phyloP scores from a whole-genome alignment of 2,113 vertebrate species.

The Opisthocomus hoazin region DNA sequence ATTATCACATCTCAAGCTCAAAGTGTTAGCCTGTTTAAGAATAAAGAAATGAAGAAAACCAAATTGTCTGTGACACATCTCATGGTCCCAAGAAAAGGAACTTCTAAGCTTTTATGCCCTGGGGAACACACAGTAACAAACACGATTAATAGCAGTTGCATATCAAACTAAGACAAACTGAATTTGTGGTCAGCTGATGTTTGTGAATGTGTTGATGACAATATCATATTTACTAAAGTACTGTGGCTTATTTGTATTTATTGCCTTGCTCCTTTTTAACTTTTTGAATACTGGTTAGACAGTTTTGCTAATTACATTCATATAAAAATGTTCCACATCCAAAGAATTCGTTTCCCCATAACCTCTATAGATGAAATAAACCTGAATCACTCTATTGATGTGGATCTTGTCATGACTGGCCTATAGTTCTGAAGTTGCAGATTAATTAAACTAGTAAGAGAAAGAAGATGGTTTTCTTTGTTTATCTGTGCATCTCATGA shows the following conservation, averaged over 20 bases:
- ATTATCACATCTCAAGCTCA: neutral
- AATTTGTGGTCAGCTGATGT: neutral
- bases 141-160: neutral
- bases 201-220: neutral
- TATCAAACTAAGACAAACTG: neutral
- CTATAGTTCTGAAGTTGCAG: neutral
- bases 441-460: neutral
- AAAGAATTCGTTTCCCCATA: neutral
- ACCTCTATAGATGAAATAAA: neutral
- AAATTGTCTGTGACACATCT: neutral
- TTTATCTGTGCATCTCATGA: neutral
- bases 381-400: neutral
- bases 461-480: neutral
- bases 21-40: neutral
- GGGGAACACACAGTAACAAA: neutral
- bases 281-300: neutral
- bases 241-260: neutral
- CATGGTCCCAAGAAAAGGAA: neutral
- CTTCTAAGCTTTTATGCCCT: neutral
- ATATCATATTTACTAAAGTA: neutral
- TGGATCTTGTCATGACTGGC: neutral
- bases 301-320: neutral
- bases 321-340: neutral
- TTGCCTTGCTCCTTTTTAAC: neutral
- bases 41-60: neutral